Base-by-base conservation (phyloP, 2,113 vertebrate genomes). In the Nothobranchius kuhntae region DNA sequence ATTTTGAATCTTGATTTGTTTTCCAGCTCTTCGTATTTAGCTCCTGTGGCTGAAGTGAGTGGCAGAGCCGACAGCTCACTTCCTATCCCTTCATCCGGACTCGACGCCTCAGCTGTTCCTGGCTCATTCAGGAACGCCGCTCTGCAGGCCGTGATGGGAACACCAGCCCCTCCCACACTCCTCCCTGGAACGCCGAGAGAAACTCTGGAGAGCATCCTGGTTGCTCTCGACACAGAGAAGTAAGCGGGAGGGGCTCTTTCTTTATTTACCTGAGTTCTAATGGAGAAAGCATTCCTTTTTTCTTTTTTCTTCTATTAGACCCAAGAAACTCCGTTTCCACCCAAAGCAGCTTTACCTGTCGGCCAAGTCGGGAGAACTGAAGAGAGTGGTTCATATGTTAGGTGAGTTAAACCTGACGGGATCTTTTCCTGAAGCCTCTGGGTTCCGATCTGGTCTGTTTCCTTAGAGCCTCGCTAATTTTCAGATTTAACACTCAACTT, bases 271-370 rank as follows among this genome's bases (percentile, higher is more conserved):
- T 2, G 30, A 30, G 30, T 4, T 30, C 30, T 30, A 30, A 3
- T 30, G 4, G 30, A 30, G 4, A 30, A 30, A 1, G 0, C 2
- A 30, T 30, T 30, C 21, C 24, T 26, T 7, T 9, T 13, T 53
- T 11, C 48, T 40, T n/a, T 35, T 14, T 24, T 45, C 42, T 26
- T 24, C 47, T 12, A 53, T 65, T 82, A 99, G 98, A 60, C 97
- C 98, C 65, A 99, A 99, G 94, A 99, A 99, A 88, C 92, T 99
- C 38, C 95, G 98, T 45, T 99, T 99, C 89, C 97, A 99, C 60
- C 96, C 98, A 0, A 99, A 98, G 81, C 98, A 99, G 86, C 85
- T 99, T 69, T 99, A 96, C 77, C 94, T 98, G 81, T 99, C 98
- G 2, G 97, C 98, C 54, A 95, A 98, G 85, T 96, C 98, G 77